Evolutionary conservation across 2,888 invertebrate genomes (phyloP).

Genomic region (Archips xylosteana): DNA sequence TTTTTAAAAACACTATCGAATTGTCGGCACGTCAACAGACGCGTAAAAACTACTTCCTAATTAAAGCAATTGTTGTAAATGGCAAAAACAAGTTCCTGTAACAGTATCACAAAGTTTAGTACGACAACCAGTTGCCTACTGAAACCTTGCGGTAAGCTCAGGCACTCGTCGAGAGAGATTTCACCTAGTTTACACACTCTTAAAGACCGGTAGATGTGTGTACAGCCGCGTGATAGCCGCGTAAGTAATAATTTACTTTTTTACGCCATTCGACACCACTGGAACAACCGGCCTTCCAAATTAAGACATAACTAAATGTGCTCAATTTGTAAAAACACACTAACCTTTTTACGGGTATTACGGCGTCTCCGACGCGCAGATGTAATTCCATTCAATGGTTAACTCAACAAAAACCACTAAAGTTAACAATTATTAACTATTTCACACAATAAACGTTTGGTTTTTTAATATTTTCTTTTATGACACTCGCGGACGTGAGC

Average conservation of each 20-base stretch:
- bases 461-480: conserved; percentile 71
- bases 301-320: conserved; percentile 74
- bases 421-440: conserved; percentile 67
- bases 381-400: conserved; percentile 66
- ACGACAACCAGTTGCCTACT: conserved; percentile 29
- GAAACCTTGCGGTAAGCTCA: not conserved
- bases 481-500: conserved; percentile 69
- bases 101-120: conserved; percentile 11
- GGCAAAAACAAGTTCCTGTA: conserved; percentile 36
- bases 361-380: conserved; percentile 54
- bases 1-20: conserved; percentile 5
- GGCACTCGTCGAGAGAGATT: not conserved
- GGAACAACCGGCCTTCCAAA: conserved; percentile 72
- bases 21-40: conserved; percentile 17
- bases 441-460: conserved; percentile 73
- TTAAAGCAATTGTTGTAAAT: conserved; percentile 21
- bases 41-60: conserved; percentile 30
- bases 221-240: conserved; percentile 45
- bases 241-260: conserved; percentile 50
- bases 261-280: conserved; percentile 69
- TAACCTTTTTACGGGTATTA: conserved; percentile 69
- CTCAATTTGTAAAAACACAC: conserved; percentile 57
- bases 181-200: conserved; percentile 24
- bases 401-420: conserved; percentile 66
- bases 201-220: conserved; percentile 37